A percentile compares a stretch with the other conserved stretches of the same genome.
phyloP scores from a whole-genome alignment of 2,113 vertebrate species.

The Leucosticte australis region DNA sequence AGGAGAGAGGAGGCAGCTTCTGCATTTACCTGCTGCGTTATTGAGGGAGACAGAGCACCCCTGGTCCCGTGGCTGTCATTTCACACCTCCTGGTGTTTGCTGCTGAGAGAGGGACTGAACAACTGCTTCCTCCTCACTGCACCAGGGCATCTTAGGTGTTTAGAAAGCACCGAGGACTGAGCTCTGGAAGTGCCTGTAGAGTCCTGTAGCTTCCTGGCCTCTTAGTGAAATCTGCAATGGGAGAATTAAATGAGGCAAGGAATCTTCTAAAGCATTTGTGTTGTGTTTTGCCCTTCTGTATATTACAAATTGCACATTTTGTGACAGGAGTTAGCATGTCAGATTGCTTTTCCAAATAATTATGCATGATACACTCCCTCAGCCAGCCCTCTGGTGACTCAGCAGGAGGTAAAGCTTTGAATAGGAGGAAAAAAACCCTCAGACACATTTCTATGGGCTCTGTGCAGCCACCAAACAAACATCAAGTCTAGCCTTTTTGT shows the following conservation, averaged over 20 bases:
- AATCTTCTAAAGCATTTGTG: background rate
- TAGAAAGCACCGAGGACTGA: rapidly evolving
- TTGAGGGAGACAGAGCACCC: background rate
- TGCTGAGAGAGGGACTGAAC: background rate
- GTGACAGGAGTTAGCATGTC: background rate
- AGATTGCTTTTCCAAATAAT: slow-evolving; percentile 8
- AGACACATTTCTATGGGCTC: background rate
- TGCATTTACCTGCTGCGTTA: background rate
- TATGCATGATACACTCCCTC: background rate
- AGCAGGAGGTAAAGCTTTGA: slow-evolving; percentile 24
- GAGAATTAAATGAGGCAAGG: background rate
- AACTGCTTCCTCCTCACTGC: background rate
- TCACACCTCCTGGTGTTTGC: background rate
- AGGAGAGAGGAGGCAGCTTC: background rate
- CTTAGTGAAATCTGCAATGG: background rate
- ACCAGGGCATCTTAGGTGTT: background rate
- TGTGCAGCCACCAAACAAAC: background rate
- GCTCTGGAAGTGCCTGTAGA: background rate
- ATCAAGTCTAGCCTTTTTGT: background rate
- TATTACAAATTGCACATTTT: background rate
- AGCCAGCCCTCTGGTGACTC: background rate
- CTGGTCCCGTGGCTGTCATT: background rate
- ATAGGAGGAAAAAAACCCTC: background rate
- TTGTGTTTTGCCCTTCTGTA: background rate
- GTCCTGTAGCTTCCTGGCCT: background rate